Evolutionary conservation across 2,113 vertebrate genomes (phyloP).

Genomic region (Plestiodon gilberti): DNA sequence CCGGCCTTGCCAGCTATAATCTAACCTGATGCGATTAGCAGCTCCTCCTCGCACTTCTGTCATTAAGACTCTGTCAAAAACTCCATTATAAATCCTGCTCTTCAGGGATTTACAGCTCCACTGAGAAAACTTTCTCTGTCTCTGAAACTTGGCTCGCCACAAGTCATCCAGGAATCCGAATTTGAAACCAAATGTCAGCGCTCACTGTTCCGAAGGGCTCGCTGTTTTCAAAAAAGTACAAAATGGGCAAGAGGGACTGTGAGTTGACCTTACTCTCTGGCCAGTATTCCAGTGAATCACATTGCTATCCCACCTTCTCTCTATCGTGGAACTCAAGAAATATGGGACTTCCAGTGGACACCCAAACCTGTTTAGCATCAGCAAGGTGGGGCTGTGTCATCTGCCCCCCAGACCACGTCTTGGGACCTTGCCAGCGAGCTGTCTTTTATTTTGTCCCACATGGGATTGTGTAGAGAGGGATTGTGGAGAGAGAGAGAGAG

Average conservation of each 20-base stretch:
- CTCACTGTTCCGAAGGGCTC: background rate
- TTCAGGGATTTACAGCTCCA: slow-evolving; percentile 30
- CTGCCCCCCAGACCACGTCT: no score
- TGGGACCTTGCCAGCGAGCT: no score
- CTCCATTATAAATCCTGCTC: slow-evolving; percentile 40
- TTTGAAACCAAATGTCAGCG: slow-evolving; percentile 15
- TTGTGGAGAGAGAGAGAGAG: no score
- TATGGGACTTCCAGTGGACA: no score
- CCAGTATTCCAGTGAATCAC: no score
- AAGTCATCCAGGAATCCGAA: background rate
- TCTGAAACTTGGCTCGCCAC: slow-evolving; percentile 24
- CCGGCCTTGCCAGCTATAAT: slow-evolving; percentile 46
- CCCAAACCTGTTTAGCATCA: no score
- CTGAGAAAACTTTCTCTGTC: slow-evolving; percentile 14
- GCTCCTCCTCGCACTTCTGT: slow-evolving; percentile 32
- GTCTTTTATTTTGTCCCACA: no score
- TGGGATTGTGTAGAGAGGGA: no score
- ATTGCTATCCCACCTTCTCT: no score
- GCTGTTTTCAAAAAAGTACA: background rate
- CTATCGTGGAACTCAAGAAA: no score
- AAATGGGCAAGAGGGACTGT: background rate
- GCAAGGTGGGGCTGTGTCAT: no score
- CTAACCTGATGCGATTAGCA: slow-evolving; percentile 58
- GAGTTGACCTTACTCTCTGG: background rate
- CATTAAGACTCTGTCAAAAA: slow-evolving; percentile 33